Conservation (phyloP, 2,888 invertebrate species). For the Diadromus collaris region DNA sequence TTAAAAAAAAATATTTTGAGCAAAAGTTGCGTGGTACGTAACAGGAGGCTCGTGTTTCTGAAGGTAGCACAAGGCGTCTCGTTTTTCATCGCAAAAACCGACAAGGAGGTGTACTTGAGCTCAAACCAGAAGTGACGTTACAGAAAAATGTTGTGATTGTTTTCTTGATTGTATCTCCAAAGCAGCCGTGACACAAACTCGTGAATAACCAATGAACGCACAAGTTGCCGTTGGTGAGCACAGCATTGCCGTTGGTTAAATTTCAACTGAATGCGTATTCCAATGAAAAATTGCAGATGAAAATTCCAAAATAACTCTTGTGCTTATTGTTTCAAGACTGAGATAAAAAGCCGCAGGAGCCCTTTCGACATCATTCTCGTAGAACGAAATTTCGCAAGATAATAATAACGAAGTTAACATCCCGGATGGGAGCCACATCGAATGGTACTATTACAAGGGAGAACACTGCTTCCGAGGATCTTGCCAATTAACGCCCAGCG, state of each 20-base stretch:
- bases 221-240: too few relatives aligned
- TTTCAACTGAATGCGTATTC: neutral
- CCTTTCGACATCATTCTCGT: conserved; percentile 4
- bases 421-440: conserved; percentile 8
- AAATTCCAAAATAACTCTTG: too few relatives aligned
- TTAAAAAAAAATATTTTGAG: too few relatives aligned
- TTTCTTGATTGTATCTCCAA: neutral
- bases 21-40: too few relatives aligned
- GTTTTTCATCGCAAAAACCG: conserved; percentile 33
- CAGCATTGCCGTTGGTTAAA: too few relatives aligned
- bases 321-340: neutral
- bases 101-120: neutral
- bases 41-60: neutral
- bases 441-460: neutral
- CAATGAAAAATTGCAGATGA: neutral
- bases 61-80: conserved; percentile 4
- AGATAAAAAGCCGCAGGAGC: neutral
- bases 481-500: conserved; percentile 34
- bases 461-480: conserved; percentile 6
- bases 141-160: neutral
- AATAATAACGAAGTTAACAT: conserved; percentile 26
- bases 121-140: neutral
- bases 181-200: neutral
- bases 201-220: too few relatives aligned
- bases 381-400: conserved; percentile 25